Percentiles rank a stretch among this genome's conserved stretches.
Conservation (phyloP, 2,888 invertebrate species). For the Sialis fuliginosa region DNA sequence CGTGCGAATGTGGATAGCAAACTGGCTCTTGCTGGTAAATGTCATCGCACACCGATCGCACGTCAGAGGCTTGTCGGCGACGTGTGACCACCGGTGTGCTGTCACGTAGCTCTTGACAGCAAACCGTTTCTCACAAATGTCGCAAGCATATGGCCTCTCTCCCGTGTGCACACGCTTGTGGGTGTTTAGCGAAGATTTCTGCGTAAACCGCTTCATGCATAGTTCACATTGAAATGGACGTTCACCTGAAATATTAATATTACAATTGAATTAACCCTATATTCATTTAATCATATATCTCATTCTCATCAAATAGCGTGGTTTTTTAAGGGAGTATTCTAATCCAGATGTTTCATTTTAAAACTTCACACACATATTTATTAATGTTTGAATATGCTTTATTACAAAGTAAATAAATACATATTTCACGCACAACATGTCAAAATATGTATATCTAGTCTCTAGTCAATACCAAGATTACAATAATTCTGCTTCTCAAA, state of each 20-base stretch:
- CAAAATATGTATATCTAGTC: too few species aligned
- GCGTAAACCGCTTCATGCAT: slow-evolving; percentile 61
- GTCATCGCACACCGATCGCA: slow-evolving; percentile 56
- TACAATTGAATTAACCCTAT: not conserved
- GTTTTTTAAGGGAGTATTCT: too few species aligned
- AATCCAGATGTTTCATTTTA: too few species aligned
- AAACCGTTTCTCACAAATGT: slow-evolving; percentile 63
- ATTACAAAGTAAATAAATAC: too few species aligned
- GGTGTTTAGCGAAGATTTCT: slow-evolving; percentile 66
- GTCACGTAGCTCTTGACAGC: slow-evolving; percentile 68
- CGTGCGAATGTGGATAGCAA: slow-evolving; percentile 57
- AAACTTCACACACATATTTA: too few species aligned
- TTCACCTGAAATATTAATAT: slow-evolving; percentile 25
- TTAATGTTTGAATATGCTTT: too few species aligned
- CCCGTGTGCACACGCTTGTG: slow-evolving; percentile 69
- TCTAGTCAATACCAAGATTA: too few species aligned
- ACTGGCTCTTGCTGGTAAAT: slow-evolving; percentile 57
- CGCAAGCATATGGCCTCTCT: slow-evolving; percentile 60
- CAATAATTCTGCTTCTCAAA: too few species aligned
- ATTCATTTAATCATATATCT: not conserved
- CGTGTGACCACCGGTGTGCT: slow-evolving; percentile 66
- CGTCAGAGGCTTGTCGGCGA: slow-evolving; percentile 53
- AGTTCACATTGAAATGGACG: slow-evolving; percentile 56
- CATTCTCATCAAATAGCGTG: too few species aligned
- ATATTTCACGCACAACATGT: too few species aligned